Base-by-base conservation (phyloP, 2,113 vertebrate species). In the Malurus elegans region DNA sequence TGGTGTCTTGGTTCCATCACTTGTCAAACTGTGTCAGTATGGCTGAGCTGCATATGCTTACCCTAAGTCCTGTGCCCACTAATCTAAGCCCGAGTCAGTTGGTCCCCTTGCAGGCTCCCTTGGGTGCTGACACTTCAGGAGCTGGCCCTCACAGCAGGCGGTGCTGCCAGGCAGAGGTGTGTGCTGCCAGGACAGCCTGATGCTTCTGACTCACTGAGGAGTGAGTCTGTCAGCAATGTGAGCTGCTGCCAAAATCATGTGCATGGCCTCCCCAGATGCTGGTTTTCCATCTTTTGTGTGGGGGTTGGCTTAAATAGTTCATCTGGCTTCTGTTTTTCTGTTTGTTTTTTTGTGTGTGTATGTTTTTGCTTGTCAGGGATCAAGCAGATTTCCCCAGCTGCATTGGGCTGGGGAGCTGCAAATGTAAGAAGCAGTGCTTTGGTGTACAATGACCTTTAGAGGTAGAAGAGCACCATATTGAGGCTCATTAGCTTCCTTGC, bases 381-480 rank as follows among this genome's bases (percentile, higher is more conserved):
- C 69, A 71, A 67, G 42, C 36, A 47, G 12, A 50, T 56, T 78
- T 29, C n/a, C 53, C n/a, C 40, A 26, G 64, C 16, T 81, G 29
- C 4, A 3, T 20, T 42, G 58, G 0, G 0, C 51, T 67, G 58
- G 20, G 42, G 34, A 66, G 25, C 47, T 0, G 1, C 3, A 24
- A 25, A 21, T 9, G 6, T 72, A 38, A 28, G 51, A 71, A 51
- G 50, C 16, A 6, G 36, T 0, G 4, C 58, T 71, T 15, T 61
- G 18, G 26, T 42, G 50, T 48, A 10, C 28, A 9, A 2, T 57
- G 38, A 51, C n/a, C 36, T 18, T 32, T 12, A 0, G 23, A 62
- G 31, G 50, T 72, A 29, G 21, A 36, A 57, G 19, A 81, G 65
- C 36, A 26, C n/a, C 8, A 5, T 19, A 6, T 6, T 53, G 44